These are phyloP conservation scores for Myotis daubentonii DNA, from an alignment of 2,797 vertebrate genomes.

Conservation along the genomic window DNA sequence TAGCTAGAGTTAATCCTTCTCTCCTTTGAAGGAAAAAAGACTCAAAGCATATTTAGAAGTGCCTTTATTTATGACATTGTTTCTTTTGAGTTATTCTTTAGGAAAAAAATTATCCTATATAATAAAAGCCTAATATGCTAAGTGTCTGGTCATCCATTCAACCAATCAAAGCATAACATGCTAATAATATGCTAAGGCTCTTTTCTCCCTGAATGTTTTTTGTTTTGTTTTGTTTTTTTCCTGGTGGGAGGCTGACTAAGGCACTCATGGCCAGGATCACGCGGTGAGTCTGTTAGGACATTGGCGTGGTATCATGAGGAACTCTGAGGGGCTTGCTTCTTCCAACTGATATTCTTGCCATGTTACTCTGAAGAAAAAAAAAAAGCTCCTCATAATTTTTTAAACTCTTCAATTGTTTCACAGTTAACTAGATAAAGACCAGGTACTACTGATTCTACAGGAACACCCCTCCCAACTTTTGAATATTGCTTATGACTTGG, in stretches of 20 bases:
- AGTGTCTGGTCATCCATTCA: too few relatives aligned
- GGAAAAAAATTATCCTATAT: neutral
- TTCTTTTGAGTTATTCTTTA: slow-evolving; percentile 5
- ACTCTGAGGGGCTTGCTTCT: neutral
- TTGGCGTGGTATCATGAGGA: neutral
- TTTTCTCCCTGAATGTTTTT: neutral
- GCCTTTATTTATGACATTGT: neutral
- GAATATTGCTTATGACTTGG: neutral
- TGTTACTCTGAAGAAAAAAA: slow-evolving; percentile 12
- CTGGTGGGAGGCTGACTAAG: neutral
- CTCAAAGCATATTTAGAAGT: neutral
- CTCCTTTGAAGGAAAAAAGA: neutral
- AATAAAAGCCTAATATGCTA: too few relatives aligned
- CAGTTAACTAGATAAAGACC: slow-evolving; percentile 26
- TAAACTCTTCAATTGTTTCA: neutral
- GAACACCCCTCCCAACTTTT: fast-evolving
- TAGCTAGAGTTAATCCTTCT: neutral
- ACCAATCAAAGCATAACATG: too few relatives aligned
- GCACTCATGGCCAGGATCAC: neutral
- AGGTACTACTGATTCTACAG: neutral
- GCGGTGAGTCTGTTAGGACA: neutral
- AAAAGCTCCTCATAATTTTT: neutral
- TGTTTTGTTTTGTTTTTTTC: neutral
- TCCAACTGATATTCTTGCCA: neutral
- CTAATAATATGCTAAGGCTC: too few relatives aligned